phyloP scores from a whole-genome alignment of 2,797 vertebrate genomes.

The Rhodeus uyekii region DNA sequence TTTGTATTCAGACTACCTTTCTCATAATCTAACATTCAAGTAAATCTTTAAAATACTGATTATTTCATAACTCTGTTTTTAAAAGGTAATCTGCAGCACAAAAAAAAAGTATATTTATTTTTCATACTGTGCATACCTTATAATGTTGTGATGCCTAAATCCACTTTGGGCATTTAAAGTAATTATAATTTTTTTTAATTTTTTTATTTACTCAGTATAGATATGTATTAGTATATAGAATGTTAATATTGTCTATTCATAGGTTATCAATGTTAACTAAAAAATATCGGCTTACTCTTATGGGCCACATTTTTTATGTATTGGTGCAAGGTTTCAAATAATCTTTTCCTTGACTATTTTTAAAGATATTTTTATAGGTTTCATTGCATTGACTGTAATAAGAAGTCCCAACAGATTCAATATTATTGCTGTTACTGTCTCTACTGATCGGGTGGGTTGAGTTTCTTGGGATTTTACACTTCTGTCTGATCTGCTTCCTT shows the following conservation, averaged over 20 bases:
- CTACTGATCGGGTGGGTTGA: not conserved
- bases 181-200: too few relatives aligned
- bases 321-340: not conserved
- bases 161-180: too few relatives aligned
- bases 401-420: not conserved
- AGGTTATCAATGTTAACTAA: not conserved
- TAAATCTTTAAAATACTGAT: not conserved
- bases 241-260: not conserved
- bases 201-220: not conserved
- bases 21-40: not conserved
- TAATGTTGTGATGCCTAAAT: too few relatives aligned
- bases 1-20: not conserved
- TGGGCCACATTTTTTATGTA: not conserved
- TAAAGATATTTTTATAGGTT: not conserved
- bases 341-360: too few relatives aligned
- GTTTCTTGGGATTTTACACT: slow-evolving; percentile 22
- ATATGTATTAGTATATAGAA: not conserved
- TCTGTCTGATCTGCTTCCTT: slow-evolving; percentile 12
- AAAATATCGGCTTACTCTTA: not conserved
- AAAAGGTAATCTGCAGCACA: not conserved
- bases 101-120: not conserved
- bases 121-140: not conserved
- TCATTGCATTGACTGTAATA: not conserved
- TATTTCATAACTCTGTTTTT: not conserved
- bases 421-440: not conserved